Conservation (phyloP, 2,888 invertebrate genomes). For the Teinopalpus imperialis region DNA sequence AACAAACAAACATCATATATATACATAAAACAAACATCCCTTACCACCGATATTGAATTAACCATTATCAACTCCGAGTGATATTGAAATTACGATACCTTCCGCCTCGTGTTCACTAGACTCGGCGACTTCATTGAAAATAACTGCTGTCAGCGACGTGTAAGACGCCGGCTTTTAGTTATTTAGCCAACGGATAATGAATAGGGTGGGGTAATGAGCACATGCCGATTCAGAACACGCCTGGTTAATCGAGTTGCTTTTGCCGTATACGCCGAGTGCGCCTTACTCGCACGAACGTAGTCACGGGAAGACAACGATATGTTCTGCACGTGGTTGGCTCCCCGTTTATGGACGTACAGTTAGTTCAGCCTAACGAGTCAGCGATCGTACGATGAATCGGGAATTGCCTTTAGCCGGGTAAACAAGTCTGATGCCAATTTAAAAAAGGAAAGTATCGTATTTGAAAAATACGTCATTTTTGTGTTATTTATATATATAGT, state of each 20-base stretch:
- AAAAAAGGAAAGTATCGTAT: slow-evolving; percentile 1
- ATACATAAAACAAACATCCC: slow-evolving; percentile 11
- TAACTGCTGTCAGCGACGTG: slow-evolving; percentile 59
- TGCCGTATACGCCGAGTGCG: slow-evolving; percentile 15
- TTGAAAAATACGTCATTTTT: too few relatives aligned
- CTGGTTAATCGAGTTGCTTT: slow-evolving; percentile 58
- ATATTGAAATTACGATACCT: slow-evolving; percentile 26
- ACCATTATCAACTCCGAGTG: slow-evolving; percentile 24
- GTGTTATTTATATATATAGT: too few relatives aligned
- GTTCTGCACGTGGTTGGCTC: slow-evolving; percentile 48
- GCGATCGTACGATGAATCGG: slow-evolving; percentile 30
- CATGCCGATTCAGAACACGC: slow-evolving; percentile 72
- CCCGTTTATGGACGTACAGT: slow-evolving; percentile 50
- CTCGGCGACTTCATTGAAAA: slow-evolving; percentile 53
- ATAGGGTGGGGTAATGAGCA: slow-evolving; percentile 71
- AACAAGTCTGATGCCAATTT: slow-evolving; percentile 4
- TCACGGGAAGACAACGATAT: slow-evolving; percentile 41
- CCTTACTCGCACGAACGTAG: slow-evolving; percentile 18
- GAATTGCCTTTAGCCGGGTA: slow-evolving; percentile 15
- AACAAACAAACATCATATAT: too few relatives aligned
- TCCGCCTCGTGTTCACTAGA: slow-evolving; percentile 29
- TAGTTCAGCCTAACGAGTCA: slow-evolving; percentile 50
- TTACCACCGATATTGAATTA: slow-evolving; percentile 14
- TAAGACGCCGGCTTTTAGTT: slow-evolving; percentile 65
- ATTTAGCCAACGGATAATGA: slow-evolving; percentile 69